Percentiles rank a stretch among this genome's conserved stretches.
phyloP scores from a whole-genome alignment of 2,113 vertebrate genomes.

The Syngnathus scovelli region DNA sequence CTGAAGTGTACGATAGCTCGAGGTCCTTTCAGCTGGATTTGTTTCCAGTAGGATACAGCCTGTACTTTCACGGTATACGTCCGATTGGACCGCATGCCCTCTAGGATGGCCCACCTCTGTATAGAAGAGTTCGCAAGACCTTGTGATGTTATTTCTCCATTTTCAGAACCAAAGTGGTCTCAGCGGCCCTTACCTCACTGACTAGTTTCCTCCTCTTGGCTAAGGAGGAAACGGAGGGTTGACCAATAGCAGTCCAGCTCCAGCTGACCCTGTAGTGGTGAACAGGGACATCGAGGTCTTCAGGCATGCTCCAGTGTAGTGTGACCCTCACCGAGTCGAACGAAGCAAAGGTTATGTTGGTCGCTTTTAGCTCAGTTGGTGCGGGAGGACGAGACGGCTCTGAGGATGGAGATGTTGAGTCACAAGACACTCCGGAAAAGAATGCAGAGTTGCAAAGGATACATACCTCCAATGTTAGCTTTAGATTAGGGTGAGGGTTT shows the following conservation, averaged over 20 bases:
- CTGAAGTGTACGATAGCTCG: constrained; percentile 79
- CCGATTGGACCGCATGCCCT: constrained; percentile 75
- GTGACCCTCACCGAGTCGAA: constrained; percentile 68
- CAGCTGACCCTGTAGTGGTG: constrained; percentile 90
- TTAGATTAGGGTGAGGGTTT: no score
- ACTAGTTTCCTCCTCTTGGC: constrained; percentile 83
- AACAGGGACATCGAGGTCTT: constrained; percentile 81
- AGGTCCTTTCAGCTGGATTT: constrained; percentile 79
- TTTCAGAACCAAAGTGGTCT: background rate
- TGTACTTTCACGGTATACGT: constrained; percentile 84
- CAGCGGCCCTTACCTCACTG: constrained; percentile 66
- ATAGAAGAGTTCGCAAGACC: constrained; percentile 8
- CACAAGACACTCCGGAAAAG: background rate
- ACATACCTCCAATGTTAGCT: no score
- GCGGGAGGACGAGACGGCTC: constrained; percentile 79
- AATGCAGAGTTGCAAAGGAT: background rate
- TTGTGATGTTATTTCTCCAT: background rate
- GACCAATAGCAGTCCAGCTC: constrained; percentile 75
- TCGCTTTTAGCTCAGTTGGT: constrained; percentile 76
- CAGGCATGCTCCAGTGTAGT: constrained; percentile 74
- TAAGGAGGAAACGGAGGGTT: constrained; percentile 67
- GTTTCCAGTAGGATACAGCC: constrained; percentile 85
- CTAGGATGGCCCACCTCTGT: constrained; percentile 71
- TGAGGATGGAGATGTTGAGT: constrained; percentile 36
- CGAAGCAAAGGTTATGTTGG: constrained; percentile 71